Evolutionary conservation across 2,113 vertebrate genomes (phyloP).

Genomic region (Zapus hudsonius): DNA sequence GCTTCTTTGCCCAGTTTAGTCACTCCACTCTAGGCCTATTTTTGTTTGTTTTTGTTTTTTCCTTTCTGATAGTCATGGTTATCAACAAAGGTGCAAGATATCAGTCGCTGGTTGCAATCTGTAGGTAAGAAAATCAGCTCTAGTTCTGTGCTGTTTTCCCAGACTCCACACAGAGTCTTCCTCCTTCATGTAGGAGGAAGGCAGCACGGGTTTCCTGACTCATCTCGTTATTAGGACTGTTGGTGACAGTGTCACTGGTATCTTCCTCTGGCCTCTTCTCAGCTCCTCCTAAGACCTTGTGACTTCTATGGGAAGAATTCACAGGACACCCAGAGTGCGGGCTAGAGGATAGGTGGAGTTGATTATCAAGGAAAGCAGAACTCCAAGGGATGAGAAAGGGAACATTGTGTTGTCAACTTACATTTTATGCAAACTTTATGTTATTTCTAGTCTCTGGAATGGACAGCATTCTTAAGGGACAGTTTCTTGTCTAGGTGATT

Average conservation of each 20-base stretch:
- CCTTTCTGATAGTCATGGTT: neutral
- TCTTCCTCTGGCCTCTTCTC: neutral
- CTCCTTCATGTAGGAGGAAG: neutral
- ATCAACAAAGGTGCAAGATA: neutral
- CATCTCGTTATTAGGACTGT: neutral
- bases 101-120: neutral
- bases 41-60: conserved; percentile 27
- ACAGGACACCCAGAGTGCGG: neutral
- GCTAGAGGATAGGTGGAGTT: neutral
- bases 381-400: neutral
- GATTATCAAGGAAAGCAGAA: neutral
- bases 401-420: neutral
- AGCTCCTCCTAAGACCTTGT: neutral
- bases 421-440: neutral
- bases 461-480: neutral
- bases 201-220: neutral
- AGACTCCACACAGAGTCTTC: neutral
- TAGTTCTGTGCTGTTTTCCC: neutral
- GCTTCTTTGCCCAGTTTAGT: neutral
- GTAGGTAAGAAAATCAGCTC: neutral
- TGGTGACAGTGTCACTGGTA: neutral
- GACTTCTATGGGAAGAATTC: no score
- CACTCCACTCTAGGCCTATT: neutral
- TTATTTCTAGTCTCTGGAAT: neutral
- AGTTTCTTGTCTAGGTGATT: neutral